Evolutionary conservation across 1,140 invertebrate species (phyloP), one percentile per base, ranked within the genome.

Genomic region (Hyles vespertilio): DNA sequence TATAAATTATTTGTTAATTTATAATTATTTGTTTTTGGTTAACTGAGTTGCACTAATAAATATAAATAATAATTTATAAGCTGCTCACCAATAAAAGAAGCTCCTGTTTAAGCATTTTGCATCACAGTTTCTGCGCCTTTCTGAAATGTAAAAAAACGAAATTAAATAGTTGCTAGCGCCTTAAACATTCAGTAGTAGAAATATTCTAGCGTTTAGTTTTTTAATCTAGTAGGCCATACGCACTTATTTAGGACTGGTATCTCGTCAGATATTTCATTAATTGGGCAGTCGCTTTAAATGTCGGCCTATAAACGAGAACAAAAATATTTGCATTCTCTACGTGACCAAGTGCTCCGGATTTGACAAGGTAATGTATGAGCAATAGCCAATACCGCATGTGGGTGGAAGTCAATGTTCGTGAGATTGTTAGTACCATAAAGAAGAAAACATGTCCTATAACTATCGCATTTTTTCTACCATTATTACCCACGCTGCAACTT

Each of bases 51-150:
- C 22, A 22, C 22, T 22, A 22, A 22, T 22, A 22, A 22, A 22
- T 22, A 22, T 22, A 22, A 22, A 22, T 22, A 22, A 22, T 22
- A 22, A 22, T 0, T 22, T 22, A 22, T 22, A 22, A 43, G 4
- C 3, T 57, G 76, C 82, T 77, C 58, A 85, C 82, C 79, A 85
- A 61, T 9, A 83, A 40, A 54, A 85, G 49, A 47, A 85, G 52
- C 53, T 76, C 68, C 63, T 81, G 79, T 70, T 74, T 83, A 83
- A 74, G 67, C 82, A 85, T 85, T 74, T 77, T 85, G 79, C 79
- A 81, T 83, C 70, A 79, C 75, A 77, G 59, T 40, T 47, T 51
- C 55, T 56, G n/a, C 49, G 32, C 54, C 61, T 57, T 56, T 61
- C 75, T 78, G 72, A 48, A 79, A 82, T 49, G 53, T 67, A 67